phyloP scores from a whole-genome alignment of 2,113 vertebrate species.

The Anarhynchus alexandrinus region DNA sequence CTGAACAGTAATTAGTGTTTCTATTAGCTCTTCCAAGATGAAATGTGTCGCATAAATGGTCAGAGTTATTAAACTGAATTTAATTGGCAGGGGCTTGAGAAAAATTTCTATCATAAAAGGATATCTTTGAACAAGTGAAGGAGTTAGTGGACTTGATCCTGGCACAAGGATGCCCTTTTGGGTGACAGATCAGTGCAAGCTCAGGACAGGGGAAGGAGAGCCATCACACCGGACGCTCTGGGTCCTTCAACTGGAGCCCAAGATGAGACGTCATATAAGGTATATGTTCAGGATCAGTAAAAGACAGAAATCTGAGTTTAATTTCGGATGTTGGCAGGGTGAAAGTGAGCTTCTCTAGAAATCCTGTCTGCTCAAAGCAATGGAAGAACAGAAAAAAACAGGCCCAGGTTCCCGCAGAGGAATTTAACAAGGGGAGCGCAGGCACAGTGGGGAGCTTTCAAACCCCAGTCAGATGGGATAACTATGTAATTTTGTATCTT shows the following conservation, averaged over 20 bases:
- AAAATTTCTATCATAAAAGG: neutral
- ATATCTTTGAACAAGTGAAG: neutral
- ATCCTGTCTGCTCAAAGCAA: neutral
- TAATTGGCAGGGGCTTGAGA: neutral
- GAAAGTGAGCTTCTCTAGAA: neutral
- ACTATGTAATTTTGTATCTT: neutral
- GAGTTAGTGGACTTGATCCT: neutral
- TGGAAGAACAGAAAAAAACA: neutral
- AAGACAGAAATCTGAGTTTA: neutral
- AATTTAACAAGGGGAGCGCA: neutral
- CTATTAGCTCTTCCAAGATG: neutral
- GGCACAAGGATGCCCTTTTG: neutral
- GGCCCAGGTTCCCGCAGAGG: neutral
- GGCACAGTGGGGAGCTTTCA: neutral
- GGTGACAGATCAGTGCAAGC: neutral
- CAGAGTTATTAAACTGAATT: neutral
- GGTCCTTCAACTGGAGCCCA: neutral
- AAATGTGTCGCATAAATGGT: neutral
- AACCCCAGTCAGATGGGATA: neutral
- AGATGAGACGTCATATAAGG: neutral
- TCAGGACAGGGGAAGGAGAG: neutral
- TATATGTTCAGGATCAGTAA: neutral
- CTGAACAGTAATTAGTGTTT: neutral
- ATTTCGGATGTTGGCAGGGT: neutral
- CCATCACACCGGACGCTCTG: neutral